phyloP scores from a whole-genome alignment of 2,113 vertebrate species.

The Cinclus mexicanus region DNA sequence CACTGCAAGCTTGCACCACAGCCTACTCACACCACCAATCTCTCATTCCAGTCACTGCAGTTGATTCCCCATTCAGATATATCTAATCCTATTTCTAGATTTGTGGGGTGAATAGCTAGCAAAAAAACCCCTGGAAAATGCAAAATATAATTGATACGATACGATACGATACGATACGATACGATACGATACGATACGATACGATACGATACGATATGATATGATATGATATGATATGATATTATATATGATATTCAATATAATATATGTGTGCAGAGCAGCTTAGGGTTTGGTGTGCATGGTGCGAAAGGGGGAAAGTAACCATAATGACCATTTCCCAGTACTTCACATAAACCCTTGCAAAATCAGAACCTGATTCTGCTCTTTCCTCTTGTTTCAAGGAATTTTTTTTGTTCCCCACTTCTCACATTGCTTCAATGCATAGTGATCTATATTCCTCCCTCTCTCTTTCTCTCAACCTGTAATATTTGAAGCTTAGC shows the following conservation, averaged over 20 bases:
- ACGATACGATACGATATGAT: no score
- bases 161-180: no score
- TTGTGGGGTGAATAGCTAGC: not conserved
- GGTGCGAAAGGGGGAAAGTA: not conserved
- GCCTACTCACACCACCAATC: accelerated
- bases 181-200: no score
- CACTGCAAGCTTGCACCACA: not conserved
- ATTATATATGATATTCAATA: no score
- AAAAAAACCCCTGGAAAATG: not conserved
- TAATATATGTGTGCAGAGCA: not conserved
- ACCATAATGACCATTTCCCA: not conserved
- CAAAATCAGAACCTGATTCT: not conserved
- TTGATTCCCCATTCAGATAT: no score
- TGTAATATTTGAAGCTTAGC: not conserved
- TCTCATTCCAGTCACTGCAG: not conserved
- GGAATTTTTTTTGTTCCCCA: not conserved
- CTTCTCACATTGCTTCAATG: not conserved
- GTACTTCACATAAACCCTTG: not conserved
- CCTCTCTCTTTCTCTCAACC: not conserved
- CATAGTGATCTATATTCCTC: not conserved
- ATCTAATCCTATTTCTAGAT: not conserved
- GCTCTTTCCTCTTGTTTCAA: not conserved
- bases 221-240: no score
- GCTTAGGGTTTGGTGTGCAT: not conserved
- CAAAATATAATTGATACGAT: no score